Conservation (phyloP, 2,113 vertebrate genomes). For the Noturus placidus region DNA sequence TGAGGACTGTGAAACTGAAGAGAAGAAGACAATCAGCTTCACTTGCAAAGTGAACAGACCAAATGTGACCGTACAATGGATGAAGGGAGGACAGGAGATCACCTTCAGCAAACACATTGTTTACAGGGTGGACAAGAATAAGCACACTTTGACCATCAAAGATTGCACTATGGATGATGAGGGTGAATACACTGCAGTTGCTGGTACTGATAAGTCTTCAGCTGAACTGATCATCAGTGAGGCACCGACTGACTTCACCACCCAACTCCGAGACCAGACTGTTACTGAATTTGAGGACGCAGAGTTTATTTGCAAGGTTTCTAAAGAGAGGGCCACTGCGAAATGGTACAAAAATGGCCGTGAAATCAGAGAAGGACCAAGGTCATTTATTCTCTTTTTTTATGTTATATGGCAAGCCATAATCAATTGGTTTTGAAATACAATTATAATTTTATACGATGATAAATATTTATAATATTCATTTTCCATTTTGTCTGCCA, state of each 20-base stretch:
- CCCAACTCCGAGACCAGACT: slow-evolving; percentile 89
- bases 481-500: slow-evolving; percentile 55
- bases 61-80: slow-evolving; percentile 88
- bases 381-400: slow-evolving; percentile 73
- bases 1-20: slow-evolving; percentile 93
- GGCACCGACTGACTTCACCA: slow-evolving; percentile 90
- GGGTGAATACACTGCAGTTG: slow-evolving; percentile 88
- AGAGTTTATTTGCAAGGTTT: slow-evolving; percentile 89
- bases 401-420: neutral
- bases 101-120: slow-evolving; percentile 82
- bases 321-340: slow-evolving; percentile 88
- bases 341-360: slow-evolving; percentile 95
- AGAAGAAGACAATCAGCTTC: slow-evolving; percentile 92
- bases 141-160: slow-evolving; percentile 90
- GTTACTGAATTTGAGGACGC: slow-evolving; percentile 96
- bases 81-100: slow-evolving; percentile 89
- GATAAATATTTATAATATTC: neutral
- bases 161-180: slow-evolving; percentile 91
- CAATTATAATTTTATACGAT: neutral
- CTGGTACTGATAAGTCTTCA: slow-evolving; percentile 86
- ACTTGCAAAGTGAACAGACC: slow-evolving; percentile 94
- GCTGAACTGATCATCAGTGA: slow-evolving; percentile 95
- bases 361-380: slow-evolving; percentile 91
- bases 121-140: slow-evolving; percentile 88
- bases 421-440: slow-evolving; percentile 13